phyloP scores from a whole-genome alignment of 2,113 vertebrate species.

The Oenanthe oenanthe region DNA sequence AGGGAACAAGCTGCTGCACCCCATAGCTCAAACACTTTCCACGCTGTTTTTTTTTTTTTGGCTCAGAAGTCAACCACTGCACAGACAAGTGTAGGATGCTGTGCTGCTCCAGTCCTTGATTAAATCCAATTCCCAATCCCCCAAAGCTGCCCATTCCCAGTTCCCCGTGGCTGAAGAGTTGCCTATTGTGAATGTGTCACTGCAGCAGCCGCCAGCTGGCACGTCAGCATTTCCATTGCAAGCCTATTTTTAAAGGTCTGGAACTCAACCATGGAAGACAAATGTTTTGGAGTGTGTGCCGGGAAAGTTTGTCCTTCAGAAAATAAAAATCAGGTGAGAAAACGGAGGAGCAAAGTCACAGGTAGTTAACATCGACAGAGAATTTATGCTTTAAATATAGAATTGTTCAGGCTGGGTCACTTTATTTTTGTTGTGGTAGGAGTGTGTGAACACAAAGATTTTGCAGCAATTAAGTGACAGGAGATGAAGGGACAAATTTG shows the following conservation, averaged over 20 bases:
- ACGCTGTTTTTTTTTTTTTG: not conserved
- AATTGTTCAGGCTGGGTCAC: not conserved
- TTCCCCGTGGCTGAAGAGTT: not conserved
- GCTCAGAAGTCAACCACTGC: not conserved
- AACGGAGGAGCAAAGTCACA: not conserved
- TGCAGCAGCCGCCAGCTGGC: slow-evolving; percentile 27
- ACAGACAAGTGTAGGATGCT: not conserved
- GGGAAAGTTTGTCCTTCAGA: not conserved
- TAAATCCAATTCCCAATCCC: not conserved
- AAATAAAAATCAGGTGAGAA: not conserved
- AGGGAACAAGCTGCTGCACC: not conserved
- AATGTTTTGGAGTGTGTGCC: not conserved
- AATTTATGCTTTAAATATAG: not conserved
- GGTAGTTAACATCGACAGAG: rapidly evolving
- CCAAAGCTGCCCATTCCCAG: not conserved
- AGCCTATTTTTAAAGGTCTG: slow-evolving; percentile 44
- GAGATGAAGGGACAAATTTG: not conserved
- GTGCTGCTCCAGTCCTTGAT: not conserved
- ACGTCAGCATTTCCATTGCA: not conserved
- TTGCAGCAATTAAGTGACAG: not conserved
- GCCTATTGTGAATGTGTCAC: slow-evolving; percentile 9
- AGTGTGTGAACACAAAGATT: not conserved
- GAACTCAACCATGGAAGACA: not conserved
- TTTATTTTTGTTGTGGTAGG: not conserved
- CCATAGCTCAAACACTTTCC: not conserved